Evolutionary conservation across 1,140 invertebrate genomes (phyloP).

Genomic region (Pseudachorutes palmiensis): DNA sequence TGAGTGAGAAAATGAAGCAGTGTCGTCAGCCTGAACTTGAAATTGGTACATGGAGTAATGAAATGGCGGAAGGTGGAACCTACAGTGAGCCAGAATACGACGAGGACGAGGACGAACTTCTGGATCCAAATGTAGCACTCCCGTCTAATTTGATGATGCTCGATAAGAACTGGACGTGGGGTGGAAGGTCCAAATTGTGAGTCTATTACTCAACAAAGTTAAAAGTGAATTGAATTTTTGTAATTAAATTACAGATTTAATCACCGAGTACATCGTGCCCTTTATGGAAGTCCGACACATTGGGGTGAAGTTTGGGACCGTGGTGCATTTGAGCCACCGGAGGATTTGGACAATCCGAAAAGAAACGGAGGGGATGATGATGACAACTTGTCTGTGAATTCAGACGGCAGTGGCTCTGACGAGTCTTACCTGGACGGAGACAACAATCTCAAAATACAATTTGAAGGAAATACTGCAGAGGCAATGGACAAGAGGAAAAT

Average conservation of each 20-base stretch:
- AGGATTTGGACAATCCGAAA: slow-evolving; percentile 35
- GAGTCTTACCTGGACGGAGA: slow-evolving; percentile 41
- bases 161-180: slow-evolving; percentile 38
- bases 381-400: slow-evolving; percentile 38
- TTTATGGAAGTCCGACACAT: slow-evolving; percentile 37
- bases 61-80: slow-evolving; percentile 55
- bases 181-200: slow-evolving; percentile 32
- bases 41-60: slow-evolving; percentile 85
- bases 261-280: slow-evolving; percentile 36
- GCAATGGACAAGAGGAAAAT: slow-evolving; percentile 56
- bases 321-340: slow-evolving; percentile 33
- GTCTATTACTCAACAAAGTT: slow-evolving; percentile 8
- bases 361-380: slow-evolving; percentile 38
- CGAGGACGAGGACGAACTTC: slow-evolving; percentile 40
- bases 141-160: slow-evolving; percentile 44
- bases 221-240: neutral
- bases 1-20: slow-evolving; percentile 46
- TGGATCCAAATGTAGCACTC: slow-evolving; percentile 43
- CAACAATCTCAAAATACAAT: slow-evolving; percentile 58
- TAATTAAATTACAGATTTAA: slow-evolving; percentile 28
- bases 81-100: slow-evolving; percentile 37
- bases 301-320: slow-evolving; percentile 38
- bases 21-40: slow-evolving; percentile 52
- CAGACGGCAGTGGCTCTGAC: slow-evolving; percentile 38
- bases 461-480: slow-evolving; percentile 74